Base-by-base conservation (phyloP, 2,797 vertebrate species). In the Myripristis murdjan region DNA sequence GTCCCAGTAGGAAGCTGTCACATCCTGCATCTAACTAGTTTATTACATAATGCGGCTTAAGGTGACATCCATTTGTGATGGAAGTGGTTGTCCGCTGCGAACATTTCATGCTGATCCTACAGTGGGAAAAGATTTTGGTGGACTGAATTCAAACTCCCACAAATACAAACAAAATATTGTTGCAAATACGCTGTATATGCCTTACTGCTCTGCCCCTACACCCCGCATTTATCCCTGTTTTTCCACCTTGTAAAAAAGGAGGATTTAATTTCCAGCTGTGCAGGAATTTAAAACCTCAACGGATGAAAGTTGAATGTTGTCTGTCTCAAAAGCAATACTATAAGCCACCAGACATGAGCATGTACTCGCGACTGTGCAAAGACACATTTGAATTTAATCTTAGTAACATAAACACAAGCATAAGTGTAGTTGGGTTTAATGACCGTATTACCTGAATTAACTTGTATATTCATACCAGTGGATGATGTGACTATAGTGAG, bases 241-340 rank as follows among this genome's bases (percentile, higher is more conserved):
- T 62, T 84, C 63, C n/a, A 80, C 67, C 43, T 79, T 64, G 70
- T 75, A 72, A 7, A 57, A 0, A n/a, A n/a, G n/a, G n/a, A n/a
- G n/a, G n/a, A n/a, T n/a, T n/a, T 52, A 48, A 47, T 60, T 58
- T 6, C 49, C 16, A 26, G 16, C 14, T 1, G 24, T 23, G 12
- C 22, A 26, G 52, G 24, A 23, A 24, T n/a, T n/a, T n/a, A n/a
- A n/a, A n/a, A n/a, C n/a, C n/a, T n/a, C n/a, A n/a, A n/a, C n/a
- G n/a, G n/a, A n/a, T n/a, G n/a, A n/a, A n/a, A n/a, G n/a, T n/a
- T n/a, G n/a, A n/a, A n/a, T n/a, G n/a, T n/a, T n/a, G n/a, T n/a
- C n/a, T n/a, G n/a, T n/a, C n/a, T n/a, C n/a, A n/a, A n/a, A n/a
- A n/a, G n/a, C n/a, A n/a, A n/a, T n/a, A n/a, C n/a, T n/a, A n/a